Evolutionary conservation across 2,113 vertebrate genomes (phyloP), one percentile per base, ranked within the genome.

Genomic region (Lanius ludovicianus): DNA sequence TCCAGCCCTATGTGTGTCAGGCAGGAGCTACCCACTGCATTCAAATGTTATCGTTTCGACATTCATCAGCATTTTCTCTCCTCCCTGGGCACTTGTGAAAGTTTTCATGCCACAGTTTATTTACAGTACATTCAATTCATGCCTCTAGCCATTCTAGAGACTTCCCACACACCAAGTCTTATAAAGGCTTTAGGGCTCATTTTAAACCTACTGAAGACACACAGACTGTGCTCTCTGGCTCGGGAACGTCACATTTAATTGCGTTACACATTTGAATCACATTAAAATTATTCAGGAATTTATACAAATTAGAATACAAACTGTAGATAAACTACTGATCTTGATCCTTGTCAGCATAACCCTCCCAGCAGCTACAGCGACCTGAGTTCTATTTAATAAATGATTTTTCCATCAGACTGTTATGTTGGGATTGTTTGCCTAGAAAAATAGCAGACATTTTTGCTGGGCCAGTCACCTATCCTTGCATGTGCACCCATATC

Each of bases 301-400:
- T 74, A 63, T 27, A 74, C 39, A 90, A 90, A 95, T 90, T 96
- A 88, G 76, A 94, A 87, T 69, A 93, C 46, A 93, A 90, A 91
- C 63, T 70, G 37, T 28, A 93, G 55, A 87, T 77, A 80, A 94
- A 90, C 50, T 85, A 88, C 59, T 22, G 62, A 56, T 88, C 59
- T 80, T 77, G 87, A 91, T 94, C 47, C 75, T 56, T 67, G 59
- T 44, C 87, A 93, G 84, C 68, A 69, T 53, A 95, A 81, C 7
- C 28, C 28, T 57, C 27, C 31, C 28, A 95, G 77, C 53, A 96
- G 63, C 56, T 91, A 78, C 20, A 74, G 37, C 3, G 3, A 52
- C 31, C 80, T 82, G 44, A 75, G 71, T 94, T 87, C 69, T 69
- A 1, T 71, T 84, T 76, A 82, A 78, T 8, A 79, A 89, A 81